phyloP scores from a whole-genome alignment of 2,888 invertebrate species.

The Nemurella pictetii region DNA sequence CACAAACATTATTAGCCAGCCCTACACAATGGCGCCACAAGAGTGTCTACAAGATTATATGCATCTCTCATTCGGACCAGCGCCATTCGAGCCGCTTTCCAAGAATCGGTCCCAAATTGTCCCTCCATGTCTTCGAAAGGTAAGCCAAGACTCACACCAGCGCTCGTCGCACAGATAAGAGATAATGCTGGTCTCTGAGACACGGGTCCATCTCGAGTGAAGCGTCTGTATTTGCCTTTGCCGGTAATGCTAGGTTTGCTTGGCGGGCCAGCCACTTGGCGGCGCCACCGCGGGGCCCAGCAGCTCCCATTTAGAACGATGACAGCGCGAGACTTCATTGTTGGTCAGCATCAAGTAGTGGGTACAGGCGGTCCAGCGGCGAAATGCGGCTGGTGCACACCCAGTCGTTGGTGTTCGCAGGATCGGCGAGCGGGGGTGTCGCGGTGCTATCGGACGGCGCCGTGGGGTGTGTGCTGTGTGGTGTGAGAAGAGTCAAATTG shows the following conservation, averaged over 20 bases:
- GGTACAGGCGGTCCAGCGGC: not conserved
- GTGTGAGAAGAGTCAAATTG: constrained; percentile 22
- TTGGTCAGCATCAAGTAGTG: no score
- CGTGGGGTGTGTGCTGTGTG: not conserved
- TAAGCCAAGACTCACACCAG: no score
- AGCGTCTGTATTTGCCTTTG: not conserved
- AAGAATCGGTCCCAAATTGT: constrained; percentile 1
- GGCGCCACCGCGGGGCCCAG: not conserved
- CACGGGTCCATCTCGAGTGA: not conserved
- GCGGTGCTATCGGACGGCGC: no score
- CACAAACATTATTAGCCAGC: not conserved
- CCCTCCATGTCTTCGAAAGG: not conserved
- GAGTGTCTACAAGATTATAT: not conserved
- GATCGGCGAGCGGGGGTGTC: not conserved
- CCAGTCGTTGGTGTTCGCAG: not conserved
- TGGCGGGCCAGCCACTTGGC: not conserved
- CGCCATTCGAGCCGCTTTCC: not conserved
- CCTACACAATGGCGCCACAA: not conserved
- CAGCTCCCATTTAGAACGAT: constrained; percentile 14
- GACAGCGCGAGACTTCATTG: constrained; percentile 1
- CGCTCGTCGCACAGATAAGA: not conserved
- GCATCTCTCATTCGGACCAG: not conserved
- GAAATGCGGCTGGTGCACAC: not conserved
- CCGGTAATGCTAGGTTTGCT: not conserved
- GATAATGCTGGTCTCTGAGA: not conserved